These are phyloP conservation scores for Rhizoglyphus robini DNA, from an alignment of 1,140 invertebrate species.

Conservation along the genomic window DNA sequence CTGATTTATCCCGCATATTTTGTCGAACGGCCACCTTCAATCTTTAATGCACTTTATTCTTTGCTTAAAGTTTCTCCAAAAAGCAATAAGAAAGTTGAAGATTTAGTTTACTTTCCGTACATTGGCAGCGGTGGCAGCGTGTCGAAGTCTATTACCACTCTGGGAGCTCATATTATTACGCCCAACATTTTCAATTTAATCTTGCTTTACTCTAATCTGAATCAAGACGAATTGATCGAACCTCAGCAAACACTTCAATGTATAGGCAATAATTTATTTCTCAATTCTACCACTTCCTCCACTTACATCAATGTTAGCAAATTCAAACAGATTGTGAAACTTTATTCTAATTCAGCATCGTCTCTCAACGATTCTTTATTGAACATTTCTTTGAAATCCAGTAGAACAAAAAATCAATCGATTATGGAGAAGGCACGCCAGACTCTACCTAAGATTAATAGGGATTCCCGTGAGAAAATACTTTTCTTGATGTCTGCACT, in stretches of 20 bases:
- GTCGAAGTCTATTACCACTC: not conserved
- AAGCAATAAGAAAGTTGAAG: not conserved
- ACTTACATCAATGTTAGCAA: not conserved
- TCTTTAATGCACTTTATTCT: conserved; percentile 20
- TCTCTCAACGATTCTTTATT: too few relatives aligned
- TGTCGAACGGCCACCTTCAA: conserved; percentile 23
- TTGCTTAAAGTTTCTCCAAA: not conserved
- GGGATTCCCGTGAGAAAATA: conserved; percentile 16
- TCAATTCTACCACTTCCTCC: not conserved
- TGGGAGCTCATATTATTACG: not conserved
- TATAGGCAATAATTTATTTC: not conserved
- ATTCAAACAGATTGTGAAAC: not conserved
- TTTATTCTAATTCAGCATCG: too few relatives aligned
- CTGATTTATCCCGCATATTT: conserved; percentile 26
- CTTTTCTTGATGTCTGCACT: conserved; percentile 36
- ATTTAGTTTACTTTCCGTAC: not conserved
- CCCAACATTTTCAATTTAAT: conserved; percentile 10
- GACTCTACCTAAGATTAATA: too few relatives aligned
- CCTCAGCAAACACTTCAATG: not conserved
- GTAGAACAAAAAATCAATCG: not conserved
- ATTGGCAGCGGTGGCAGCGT: not conserved
- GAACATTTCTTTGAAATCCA: too few relatives aligned
- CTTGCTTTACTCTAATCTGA: conserved; percentile 4
- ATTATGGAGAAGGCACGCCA: not conserved
- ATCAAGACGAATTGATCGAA: not conserved